phyloP scores from a whole-genome alignment of 2,888 invertebrate genomes.

The Eulithis prunata region DNA sequence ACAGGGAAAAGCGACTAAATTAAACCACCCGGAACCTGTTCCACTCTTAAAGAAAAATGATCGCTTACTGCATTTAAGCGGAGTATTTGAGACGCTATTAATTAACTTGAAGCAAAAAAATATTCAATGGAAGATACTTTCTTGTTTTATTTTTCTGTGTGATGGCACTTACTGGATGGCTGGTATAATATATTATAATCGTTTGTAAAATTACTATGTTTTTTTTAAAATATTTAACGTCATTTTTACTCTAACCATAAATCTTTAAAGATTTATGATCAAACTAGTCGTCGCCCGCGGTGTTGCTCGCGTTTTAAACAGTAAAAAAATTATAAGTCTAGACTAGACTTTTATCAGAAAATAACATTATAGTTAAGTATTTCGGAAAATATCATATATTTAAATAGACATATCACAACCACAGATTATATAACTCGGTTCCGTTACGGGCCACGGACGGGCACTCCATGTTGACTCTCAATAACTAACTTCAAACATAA shows the following conservation, averaged over 20 bases:
- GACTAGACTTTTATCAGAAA: too few species aligned
- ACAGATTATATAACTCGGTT: conserved; percentile 18
- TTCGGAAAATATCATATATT: neutral
- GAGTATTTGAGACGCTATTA: conserved; percentile 28
- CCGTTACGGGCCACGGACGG: conserved; percentile 35
- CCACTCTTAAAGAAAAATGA: conserved; percentile 62
- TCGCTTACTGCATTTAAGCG: conserved; percentile 44
- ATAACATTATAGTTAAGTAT: too few species aligned
- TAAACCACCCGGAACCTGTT: conserved; percentile 70
- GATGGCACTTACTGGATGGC: too few species aligned
- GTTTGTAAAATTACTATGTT: too few species aligned
- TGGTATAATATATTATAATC: too few species aligned
- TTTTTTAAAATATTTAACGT: too few species aligned
- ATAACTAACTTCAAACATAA: conserved; percentile 84
- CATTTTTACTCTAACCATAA: too few species aligned
- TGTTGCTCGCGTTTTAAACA: too few species aligned
- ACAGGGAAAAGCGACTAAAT: conserved; percentile 71
- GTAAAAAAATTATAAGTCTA: too few species aligned
- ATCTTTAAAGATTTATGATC: too few species aligned
- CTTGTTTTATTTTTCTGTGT: neutral
- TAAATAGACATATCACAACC: conserved; percentile 14
- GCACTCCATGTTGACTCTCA: conserved; percentile 79
- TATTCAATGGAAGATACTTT: conserved; percentile 12
- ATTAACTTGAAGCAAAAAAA: conserved; percentile 26
- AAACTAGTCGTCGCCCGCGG: too few species aligned